Percentiles rank a stretch among this genome's conserved stretches.
Conservation (phyloP, 2,797 vertebrate genomes). For the Enteromius thamalakanensis region DNA sequence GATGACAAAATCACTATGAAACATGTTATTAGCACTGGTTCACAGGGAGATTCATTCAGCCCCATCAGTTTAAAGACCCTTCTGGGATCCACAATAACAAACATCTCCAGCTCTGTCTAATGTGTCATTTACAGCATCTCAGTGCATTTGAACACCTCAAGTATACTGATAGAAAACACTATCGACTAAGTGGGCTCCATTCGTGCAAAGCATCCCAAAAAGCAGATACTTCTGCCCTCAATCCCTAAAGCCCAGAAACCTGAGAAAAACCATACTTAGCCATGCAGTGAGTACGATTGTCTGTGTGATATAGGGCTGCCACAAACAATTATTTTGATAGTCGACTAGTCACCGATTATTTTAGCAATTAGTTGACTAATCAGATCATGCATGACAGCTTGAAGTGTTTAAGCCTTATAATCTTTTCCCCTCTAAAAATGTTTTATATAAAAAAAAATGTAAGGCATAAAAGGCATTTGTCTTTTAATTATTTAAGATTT, state of each 20-base stretch:
- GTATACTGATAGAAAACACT: background rate
- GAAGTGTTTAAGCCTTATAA: too few species aligned
- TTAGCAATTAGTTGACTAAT: too few species aligned
- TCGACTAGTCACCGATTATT: too few species aligned
- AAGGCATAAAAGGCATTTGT: too few species aligned
- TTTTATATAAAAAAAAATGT: too few species aligned
- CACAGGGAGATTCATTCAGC: conserved; percentile 1
- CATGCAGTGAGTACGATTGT: conserved; percentile 42
- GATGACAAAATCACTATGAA: conserved; percentile 5
- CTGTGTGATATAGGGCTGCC: background rate
- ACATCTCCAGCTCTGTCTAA: conserved; percentile 23
- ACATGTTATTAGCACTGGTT: conserved; percentile 9
- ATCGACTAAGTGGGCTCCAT: background rate
- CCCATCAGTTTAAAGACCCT: background rate
- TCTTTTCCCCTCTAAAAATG: too few species aligned
- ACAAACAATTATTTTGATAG: too few species aligned
- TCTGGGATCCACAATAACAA: background rate
- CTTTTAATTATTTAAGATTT: too few species aligned
- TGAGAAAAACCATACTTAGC: conserved; percentile 33
- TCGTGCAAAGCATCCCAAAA: conserved; percentile 27
- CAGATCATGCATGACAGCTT: too few species aligned
- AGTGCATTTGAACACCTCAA: background rate
- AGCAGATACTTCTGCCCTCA: background rate
- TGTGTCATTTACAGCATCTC: background rate
- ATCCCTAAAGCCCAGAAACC: conserved; percentile 12